A percentile compares a stretch with the other conserved stretches of the same genome.
Conservation (phyloP, 1,140 invertebrate genomes). For the Pentalonia nigronervosa region DNA sequence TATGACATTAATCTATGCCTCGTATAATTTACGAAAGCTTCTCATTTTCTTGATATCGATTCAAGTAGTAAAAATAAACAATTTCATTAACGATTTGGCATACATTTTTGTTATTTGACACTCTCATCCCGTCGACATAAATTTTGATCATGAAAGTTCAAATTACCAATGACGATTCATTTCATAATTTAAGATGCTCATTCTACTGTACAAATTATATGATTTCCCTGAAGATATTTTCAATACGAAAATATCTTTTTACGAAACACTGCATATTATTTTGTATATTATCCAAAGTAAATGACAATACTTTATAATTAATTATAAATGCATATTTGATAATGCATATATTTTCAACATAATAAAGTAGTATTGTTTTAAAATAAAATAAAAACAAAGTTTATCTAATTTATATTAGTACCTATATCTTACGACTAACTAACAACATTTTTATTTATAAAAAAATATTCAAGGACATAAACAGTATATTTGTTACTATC, state of each 20-base stretch:
- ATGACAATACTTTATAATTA: neutral
- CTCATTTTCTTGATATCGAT: neutral
- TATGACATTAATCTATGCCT: neutral
- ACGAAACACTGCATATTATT: neutral
- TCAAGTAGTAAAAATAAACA: neutral
- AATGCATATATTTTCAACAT: too few species aligned
- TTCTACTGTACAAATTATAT: conserved; percentile 17
- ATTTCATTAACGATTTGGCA: neutral
- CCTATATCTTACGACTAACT: too few species aligned
- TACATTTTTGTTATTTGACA: neutral
- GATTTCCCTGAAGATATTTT: conserved; percentile 8
- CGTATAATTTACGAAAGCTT: neutral
- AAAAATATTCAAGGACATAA: neutral
- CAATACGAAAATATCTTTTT: neutral
- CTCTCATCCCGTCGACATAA: neutral
- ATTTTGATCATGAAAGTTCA: neutral
- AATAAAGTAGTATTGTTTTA: too few species aligned
- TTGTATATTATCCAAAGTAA: neutral
- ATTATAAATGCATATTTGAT: neutral
- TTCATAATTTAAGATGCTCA: neutral
- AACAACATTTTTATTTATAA: neutral
- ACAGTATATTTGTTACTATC: neutral
- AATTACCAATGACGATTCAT: conserved; percentile 22
- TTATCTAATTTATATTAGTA: neutral
- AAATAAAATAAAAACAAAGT: neutral